A percentile compares a stretch with the other conserved stretches of the same genome.
These are phyloP conservation scores for Andrena bicolor DNA, from an alignment of 2,888 invertebrate genomes.

Conservation along the genomic window DNA sequence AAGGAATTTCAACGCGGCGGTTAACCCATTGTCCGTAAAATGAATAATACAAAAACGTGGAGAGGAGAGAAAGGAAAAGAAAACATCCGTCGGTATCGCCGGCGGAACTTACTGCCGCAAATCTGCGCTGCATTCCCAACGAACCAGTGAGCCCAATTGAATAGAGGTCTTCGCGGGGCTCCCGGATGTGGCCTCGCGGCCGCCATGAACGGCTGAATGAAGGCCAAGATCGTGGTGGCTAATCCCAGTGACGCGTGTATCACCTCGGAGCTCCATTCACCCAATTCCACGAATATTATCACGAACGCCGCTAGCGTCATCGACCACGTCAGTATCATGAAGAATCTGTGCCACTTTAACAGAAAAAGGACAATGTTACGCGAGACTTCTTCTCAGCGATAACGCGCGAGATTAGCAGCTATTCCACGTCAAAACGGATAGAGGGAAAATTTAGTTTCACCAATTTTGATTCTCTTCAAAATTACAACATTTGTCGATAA, in stretches of 20 bases:
- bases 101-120: constrained; percentile 90
- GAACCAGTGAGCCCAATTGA: constrained; percentile 97
- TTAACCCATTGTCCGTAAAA: constrained; percentile 38
- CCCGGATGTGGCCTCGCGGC: constrained; percentile 94
- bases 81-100: background rate
- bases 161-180: constrained; percentile 91
- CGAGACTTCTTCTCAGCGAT: no score
- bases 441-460: no score
- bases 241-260: constrained; percentile 94
- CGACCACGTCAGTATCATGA: constrained; percentile 93
- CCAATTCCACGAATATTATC: constrained; percentile 93
- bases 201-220: constrained; percentile 95
- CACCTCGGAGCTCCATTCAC: constrained; percentile 90
- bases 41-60: background rate
- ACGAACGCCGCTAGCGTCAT: constrained; percentile 92
- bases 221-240: constrained; percentile 91
- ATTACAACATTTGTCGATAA: no score
- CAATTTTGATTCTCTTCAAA: no score
- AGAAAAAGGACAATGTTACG: no score
- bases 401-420: no score
- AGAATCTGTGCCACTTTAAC: constrained; percentile 93
- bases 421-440: no score
- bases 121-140: constrained; percentile 95
- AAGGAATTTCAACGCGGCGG: constrained; percentile 55
- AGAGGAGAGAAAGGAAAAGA: constrained; percentile 17